Evolutionary conservation across 2,888 invertebrate genomes (phyloP), one percentile per base, ranked within the genome.

Genomic region (Folsomia candida): DNA sequence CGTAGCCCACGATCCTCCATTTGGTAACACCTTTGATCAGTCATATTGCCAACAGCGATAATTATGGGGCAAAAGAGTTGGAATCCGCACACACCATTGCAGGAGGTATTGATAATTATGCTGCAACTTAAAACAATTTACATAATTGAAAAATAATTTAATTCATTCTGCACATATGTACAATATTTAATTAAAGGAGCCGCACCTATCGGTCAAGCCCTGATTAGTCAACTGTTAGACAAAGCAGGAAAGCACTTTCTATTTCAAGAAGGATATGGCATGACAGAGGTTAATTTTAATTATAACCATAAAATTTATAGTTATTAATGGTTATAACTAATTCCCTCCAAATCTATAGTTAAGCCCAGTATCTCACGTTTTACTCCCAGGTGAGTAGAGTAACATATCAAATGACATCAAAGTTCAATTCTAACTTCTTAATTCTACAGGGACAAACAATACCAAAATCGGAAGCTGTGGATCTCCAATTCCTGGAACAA

Each of bases 381-480:
- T 75, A 18, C 61, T 67, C 27, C 74, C 73, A 25, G 66, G 73
- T 70, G 69, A 29, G 22, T 9, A 14, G n/a, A n/a, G n/a, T n/a
- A n/a, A n/a, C n/a, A n/a, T n/a, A n/a, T n/a, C n/a, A n/a, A n/a
- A n/a, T n/a, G n/a, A n/a, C n/a, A n/a, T n/a, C n/a, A n/a, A n/a
- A n/a, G n/a, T n/a, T n/a, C n/a, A n/a, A n/a, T n/a, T n/a, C n/a
- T n/a, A n/a, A n/a, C 6, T 37, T 37, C 37, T 11, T 61, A 20
- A 58, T 29, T 37, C 4, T 2, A 51, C 22, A 71, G 67, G 57
- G 58, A 69, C 70, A 18, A 28, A 57, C 18, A 76, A 76, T 29
- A 70, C 68, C 27, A 76, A 76, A 68, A 37, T 37, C 14, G 76
- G 76, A 26, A 70, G 70, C 9, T 72, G 71, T 63, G 76, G 76